phyloP scores from a whole-genome alignment of 2,113 vertebrate genomes.

The Gnathonemus echidnorhynchus region DNA sequence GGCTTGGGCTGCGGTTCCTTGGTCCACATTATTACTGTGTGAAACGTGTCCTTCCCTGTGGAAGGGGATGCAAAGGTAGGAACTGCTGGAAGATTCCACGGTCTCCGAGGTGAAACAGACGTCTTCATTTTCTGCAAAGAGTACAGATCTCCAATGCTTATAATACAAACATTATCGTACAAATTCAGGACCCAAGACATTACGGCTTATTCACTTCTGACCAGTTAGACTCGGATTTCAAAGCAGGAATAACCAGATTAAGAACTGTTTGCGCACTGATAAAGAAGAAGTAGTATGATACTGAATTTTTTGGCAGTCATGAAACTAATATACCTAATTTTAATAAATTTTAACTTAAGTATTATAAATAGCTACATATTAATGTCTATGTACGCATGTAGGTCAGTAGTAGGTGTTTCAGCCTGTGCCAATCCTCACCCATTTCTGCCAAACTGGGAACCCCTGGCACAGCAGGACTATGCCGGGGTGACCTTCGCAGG shows the following conservation, averaged over 20 bases:
- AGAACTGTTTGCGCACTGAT: not conserved
- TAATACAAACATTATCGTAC: not conserved
- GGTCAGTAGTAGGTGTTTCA: not conserved
- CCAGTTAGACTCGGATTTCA: not conserved
- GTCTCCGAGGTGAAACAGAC: constrained; percentile 63
- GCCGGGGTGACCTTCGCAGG: constrained; percentile 80
- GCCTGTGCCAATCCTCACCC: constrained; percentile 58
- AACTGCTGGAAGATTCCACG: constrained; percentile 66
- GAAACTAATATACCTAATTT: not conserved
- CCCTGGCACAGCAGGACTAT: constrained; percentile 74
- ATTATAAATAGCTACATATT: not conserved
- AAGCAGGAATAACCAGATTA: not conserved
- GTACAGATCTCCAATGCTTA: constrained; percentile 7
- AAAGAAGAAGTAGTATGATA: not conserved
- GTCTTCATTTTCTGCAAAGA: constrained; percentile 78
- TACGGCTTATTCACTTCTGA: not conserved
- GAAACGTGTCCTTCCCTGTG: constrained; percentile 68
- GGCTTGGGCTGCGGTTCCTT: constrained; percentile 61
- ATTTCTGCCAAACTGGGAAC: constrained; percentile 87
- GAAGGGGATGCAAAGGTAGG: constrained; percentile 92
- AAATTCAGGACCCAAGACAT: not conserved
- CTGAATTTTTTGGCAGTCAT: not conserved
- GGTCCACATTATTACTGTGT: constrained; percentile 70
- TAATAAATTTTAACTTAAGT: not conserved
- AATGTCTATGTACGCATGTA: not conserved